Conservation (phyloP, 2,113 vertebrate genomes). For the Baryphthengus martii region DNA sequence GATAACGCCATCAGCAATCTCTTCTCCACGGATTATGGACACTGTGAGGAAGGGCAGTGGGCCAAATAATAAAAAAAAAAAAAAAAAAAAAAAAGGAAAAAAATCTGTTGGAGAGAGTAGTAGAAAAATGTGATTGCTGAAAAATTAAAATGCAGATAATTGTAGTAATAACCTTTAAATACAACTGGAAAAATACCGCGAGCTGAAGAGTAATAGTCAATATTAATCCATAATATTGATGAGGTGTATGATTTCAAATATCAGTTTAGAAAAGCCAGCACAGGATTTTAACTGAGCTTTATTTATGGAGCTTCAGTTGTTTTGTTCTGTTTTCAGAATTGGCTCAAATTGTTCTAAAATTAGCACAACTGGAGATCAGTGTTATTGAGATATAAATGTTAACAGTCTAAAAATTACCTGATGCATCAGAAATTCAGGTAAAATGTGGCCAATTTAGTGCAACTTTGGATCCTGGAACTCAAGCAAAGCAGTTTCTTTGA, state of each 20-base stretch:
- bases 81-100: neutral
- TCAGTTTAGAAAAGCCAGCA: neutral
- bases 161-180: slow-evolving; percentile 34
- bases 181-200: neutral
- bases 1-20: slow-evolving; percentile 60
- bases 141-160: slow-evolving; percentile 36
- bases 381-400: neutral
- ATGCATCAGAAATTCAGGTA: neutral
- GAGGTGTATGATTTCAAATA: slow-evolving; percentile 5
- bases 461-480: neutral
- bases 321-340: neutral
- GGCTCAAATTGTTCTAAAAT: neutral
- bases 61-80: slow-evolving; percentile 24
- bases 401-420: neutral
- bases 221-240: slow-evolving; percentile 31
- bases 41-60: slow-evolving; percentile 59
- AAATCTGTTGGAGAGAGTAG: neutral
- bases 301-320: neutral
- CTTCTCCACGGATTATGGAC: slow-evolving; percentile 34
- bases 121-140: slow-evolving; percentile 33
- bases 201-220: neutral
- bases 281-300: slow-evolving; percentile 7
- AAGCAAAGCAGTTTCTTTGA: neutral
- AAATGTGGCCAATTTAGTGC: neutral
- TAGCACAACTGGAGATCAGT: neutral